These are phyloP conservation scores for Phrynocephalus versicolor DNA, from an alignment of 2,113 vertebrate species.

Conservation along the genomic window DNA sequence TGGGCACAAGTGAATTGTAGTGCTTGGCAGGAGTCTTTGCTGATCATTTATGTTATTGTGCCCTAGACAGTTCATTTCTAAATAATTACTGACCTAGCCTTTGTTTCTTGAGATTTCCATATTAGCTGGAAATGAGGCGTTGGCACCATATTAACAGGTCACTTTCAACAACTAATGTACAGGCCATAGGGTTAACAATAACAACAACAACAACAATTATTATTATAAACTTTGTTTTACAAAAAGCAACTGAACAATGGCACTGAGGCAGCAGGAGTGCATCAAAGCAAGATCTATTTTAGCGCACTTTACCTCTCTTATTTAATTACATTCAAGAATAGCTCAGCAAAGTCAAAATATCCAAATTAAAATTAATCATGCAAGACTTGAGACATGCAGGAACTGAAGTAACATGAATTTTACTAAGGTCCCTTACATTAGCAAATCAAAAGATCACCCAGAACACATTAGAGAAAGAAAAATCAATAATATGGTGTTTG, in stretches of 20 bases:
- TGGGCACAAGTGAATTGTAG: not conserved
- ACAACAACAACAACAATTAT: no score
- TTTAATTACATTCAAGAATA: slow-evolving; percentile 3
- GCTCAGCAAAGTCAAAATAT: not conserved
- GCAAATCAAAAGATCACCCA: not conserved
- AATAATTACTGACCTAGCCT: not conserved
- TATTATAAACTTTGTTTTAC: not conserved
- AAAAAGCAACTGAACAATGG: slow-evolving; percentile 21
- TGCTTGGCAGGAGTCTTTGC: not conserved
- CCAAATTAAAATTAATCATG: not conserved
- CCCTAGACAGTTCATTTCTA: no score
- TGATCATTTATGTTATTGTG: not conserved
- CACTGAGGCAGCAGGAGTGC: not conserved
- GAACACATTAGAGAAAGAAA: not conserved
- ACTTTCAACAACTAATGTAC: slow-evolving; percentile 23
- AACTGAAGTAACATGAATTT: not conserved
- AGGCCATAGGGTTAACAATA: no score
- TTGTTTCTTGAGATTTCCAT: not conserved
- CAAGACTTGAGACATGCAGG: not conserved
- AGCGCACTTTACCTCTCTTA: slow-evolving; percentile 18
- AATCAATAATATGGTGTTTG: not conserved
- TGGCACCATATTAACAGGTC: not conserved
- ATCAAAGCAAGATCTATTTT: slow-evolving; percentile 9
- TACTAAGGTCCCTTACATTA: not conserved
- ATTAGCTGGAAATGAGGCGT: slow-evolving; percentile 31